Base-by-base conservation (phyloP, 1,140 invertebrate species). In the Heliconius hewitsoni region DNA sequence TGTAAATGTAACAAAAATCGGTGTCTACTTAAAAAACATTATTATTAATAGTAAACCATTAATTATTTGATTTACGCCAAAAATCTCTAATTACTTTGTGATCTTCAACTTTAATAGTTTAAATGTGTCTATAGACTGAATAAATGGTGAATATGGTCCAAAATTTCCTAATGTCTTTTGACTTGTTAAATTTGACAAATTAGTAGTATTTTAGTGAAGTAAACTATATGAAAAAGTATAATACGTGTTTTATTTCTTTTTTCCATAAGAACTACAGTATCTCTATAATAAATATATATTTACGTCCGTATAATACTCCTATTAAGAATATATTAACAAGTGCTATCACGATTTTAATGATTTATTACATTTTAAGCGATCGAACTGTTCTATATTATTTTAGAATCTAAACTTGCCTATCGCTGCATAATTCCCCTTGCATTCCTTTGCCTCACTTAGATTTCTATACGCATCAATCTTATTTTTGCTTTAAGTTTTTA, bases 101-200 rank as follows among this genome's bases (percentile, higher is more conserved):
- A 70, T 76, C 34, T 76, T 46, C 60, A 34, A 30, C 52, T 66
- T 76, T 70, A 57, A 70, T 66, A 66, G 57, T 66, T 66, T 76
- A 75, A 76, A 76, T 70, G 23, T 71, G 39, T 76, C 74, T 76
- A 46, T 76, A 76, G 74, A 76, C 74, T 76, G 74, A 76, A 71
- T 76, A 18, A 76, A 76, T 42, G 55, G 39, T 70, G 42, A 70
- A 76, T 60, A 76, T 76, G 74, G 74, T 76, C 74, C 74, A 76
- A 76, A 70, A 76, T 76, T 76, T 76, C 74, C 60, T 76, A 76
- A 66, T 70, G 74, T 76, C 74, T 76, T 76, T 76, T 76, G 74
- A 76, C 74, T 76, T 42, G 23, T 70, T 42, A 57, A 76, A 76
- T 76, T 76, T 60, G 60, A 76, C 74, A 76, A 23, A 66, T 71